phyloP scores from a whole-genome alignment of 2,888 invertebrate species.

The Onthophagus sagittarius region DNA sequence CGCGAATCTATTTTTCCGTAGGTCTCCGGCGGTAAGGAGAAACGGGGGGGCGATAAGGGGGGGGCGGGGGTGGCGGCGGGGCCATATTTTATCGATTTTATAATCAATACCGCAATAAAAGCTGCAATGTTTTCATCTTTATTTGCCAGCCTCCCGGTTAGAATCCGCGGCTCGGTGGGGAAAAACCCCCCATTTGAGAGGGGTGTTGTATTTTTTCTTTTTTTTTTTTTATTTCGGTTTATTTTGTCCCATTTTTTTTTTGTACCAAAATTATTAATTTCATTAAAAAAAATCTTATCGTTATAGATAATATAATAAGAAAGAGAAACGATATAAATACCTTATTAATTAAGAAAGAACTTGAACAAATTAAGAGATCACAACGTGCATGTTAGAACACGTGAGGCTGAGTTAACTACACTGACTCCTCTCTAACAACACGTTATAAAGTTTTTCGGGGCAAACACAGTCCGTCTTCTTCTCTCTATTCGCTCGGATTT shows the following conservation, averaged over 20 bases:
- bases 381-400: background rate
- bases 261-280: too few relatives aligned
- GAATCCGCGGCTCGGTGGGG: background rate
- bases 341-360: background rate
- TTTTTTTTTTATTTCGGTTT: too few relatives aligned
- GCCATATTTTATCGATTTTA: constrained; percentile 54
- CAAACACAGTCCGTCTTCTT: too few relatives aligned
- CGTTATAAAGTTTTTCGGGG: too few relatives aligned
- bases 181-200: too few relatives aligned
- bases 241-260: too few relatives aligned
- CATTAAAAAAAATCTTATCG: background rate
- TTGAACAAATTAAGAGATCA: background rate
- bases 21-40: constrained; percentile 22
- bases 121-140: constrained; percentile 53
- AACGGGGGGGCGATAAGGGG: constrained; percentile 23
- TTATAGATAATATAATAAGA: background rate
- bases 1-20: constrained; percentile 47
- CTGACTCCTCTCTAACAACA: too few relatives aligned
- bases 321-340: background rate
- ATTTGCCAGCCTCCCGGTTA: constrained; percentile 45
- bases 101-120: constrained; percentile 55
- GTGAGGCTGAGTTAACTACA: background rate
- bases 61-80: constrained; percentile 23
- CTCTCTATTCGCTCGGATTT: too few relatives aligned
- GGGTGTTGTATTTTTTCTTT: too few relatives aligned